These are phyloP conservation scores for Nettapus auritus DNA, from an alignment of 2,113 vertebrate genomes.

Conservation along the genomic window DNA sequence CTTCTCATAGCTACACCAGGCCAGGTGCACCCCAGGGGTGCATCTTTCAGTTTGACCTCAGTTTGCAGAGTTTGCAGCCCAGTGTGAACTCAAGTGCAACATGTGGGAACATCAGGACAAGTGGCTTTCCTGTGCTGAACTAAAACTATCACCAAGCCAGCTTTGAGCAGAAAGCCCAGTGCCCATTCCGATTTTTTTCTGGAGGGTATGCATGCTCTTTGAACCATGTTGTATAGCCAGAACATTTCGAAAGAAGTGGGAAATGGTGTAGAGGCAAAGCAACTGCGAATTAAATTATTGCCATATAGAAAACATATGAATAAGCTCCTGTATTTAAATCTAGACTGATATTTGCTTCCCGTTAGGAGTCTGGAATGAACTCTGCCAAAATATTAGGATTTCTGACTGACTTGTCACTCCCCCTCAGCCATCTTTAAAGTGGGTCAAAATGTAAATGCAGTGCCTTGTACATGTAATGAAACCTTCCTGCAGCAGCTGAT, in stretches of 20 bases:
- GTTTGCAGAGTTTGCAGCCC: not conserved
- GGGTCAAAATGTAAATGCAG: constrained; percentile 32
- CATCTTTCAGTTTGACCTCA: not conserved
- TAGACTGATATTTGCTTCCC: not conserved
- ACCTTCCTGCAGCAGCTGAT: not conserved
- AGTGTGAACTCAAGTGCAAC: not conserved
- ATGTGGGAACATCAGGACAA: not conserved
- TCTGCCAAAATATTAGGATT: constrained; percentile 27
- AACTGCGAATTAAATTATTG: not conserved
- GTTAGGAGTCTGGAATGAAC: constrained; percentile 1
- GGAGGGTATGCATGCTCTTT: not conserved
- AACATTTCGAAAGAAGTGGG: not conserved
- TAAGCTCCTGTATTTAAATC: not conserved
- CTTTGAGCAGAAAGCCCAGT: not conserved
- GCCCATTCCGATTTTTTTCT: not conserved
- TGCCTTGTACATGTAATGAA: not conserved
- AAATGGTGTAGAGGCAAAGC: not conserved
- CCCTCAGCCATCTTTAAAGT: constrained; percentile 11
- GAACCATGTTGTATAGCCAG: not conserved
- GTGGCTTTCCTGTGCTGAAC: not conserved
- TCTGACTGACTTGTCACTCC: constrained; percentile 11
- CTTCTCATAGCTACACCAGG: accelerated
- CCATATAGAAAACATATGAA: constrained; percentile 36
- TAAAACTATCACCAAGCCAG: not conserved
- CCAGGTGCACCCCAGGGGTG: not conserved